phyloP scores from a whole-genome alignment of 2,888 invertebrate species.

The Agrochola lychnidis region DNA sequence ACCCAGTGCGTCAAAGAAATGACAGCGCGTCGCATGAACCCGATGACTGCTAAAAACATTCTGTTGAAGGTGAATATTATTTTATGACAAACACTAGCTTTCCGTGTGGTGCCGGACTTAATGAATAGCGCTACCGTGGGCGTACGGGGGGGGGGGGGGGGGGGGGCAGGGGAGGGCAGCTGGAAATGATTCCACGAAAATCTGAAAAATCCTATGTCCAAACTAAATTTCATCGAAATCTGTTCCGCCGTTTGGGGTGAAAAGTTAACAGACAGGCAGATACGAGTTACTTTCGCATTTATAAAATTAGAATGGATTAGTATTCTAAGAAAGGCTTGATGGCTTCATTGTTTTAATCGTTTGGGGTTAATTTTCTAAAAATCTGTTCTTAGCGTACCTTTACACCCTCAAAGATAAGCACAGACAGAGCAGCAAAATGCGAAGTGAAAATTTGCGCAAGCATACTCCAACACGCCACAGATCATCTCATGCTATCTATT shows the following conservation, averaged over 20 bases:
- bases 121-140: too few species aligned
- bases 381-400: background rate
- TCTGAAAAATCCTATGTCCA: background rate
- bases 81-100: background rate
- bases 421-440: background rate
- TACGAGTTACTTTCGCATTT: background rate
- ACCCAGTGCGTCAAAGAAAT: constrained; percentile 93
- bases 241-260: background rate
- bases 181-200: background rate
- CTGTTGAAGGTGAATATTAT: constrained; percentile 91
- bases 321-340: background rate
- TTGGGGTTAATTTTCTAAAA: background rate
- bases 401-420: background rate
- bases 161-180: too few species aligned
- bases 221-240: background rate
- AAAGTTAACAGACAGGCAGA: background rate
- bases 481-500: background rate
- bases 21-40: constrained; percentile 86
- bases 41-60: constrained; percentile 93
- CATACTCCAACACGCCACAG: background rate
- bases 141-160: too few species aligned
- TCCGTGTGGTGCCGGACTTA: too few species aligned
- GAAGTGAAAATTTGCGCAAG: background rate
- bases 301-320: background rate
- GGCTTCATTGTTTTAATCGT: background rate